phyloP scores from a whole-genome alignment of 1,140 invertebrate species.

The Frieseomelitta varia region DNA sequence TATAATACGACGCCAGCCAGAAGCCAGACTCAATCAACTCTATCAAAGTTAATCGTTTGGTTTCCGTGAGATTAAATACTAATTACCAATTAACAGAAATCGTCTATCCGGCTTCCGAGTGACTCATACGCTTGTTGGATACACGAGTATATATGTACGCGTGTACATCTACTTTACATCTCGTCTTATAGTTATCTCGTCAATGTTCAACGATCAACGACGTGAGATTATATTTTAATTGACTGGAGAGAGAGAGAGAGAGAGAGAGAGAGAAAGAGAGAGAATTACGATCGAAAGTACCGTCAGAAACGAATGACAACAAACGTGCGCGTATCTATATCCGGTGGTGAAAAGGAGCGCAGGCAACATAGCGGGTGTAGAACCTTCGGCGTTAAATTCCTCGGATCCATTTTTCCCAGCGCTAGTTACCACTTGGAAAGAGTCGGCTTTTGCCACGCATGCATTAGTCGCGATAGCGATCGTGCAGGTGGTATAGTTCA shows the following conservation, averaged over 20 bases:
- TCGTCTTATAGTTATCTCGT: too few species aligned
- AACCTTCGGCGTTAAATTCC: conserved; percentile 45
- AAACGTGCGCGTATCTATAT: neutral
- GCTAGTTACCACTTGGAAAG: conserved; percentile 57
- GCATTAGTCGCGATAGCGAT: conserved; percentile 61
- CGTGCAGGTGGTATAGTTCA: conserved; percentile 70
- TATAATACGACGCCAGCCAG: neutral
- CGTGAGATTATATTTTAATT: too few species aligned
- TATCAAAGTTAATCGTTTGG: neutral
- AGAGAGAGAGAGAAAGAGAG: too few species aligned
- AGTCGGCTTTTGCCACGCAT: conserved; percentile 63
- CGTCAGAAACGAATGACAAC: neutral
- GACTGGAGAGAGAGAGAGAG: too few species aligned
- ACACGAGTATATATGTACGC: too few species aligned
- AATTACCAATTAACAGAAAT: neutral
- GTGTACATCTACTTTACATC: too few species aligned
- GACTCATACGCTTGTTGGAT: neutral
- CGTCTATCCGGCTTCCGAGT: neutral
- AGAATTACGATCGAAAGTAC: too few species aligned
- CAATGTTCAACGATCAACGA: too few species aligned
- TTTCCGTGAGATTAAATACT: neutral
- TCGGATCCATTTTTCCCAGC: conserved; percentile 48
- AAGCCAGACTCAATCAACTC: neutral
- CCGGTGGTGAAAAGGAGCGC: conserved; percentile 3
- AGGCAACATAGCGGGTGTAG: neutral